Evolutionary conservation across 1,140 invertebrate genomes (phyloP).

Genomic region (Portunus trituberculatus): DNA sequence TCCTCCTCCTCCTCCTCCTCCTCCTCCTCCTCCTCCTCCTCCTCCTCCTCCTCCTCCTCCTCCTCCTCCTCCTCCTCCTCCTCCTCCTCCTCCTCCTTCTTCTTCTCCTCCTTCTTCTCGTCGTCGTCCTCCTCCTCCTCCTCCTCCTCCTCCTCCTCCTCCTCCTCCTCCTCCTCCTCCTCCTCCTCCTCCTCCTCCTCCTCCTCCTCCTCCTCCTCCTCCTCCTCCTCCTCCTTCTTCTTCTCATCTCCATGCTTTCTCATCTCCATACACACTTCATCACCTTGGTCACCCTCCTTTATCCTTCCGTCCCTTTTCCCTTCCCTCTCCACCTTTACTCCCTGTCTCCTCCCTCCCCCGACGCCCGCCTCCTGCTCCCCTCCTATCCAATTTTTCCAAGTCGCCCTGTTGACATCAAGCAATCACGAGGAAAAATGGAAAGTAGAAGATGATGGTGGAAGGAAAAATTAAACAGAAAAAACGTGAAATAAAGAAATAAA

Average conservation of each 20-base stretch:
- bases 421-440: background rate
- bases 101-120: background rate
- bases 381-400: background rate
- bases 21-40: too few relatives aligned
- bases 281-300: background rate
- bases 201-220: background rate
- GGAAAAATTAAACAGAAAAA: background rate
- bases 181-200: background rate
- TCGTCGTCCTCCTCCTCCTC: too few relatives aligned
- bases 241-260: background rate
- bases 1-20: too few relatives aligned
- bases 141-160: too few relatives aligned
- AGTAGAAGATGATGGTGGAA: background rate
- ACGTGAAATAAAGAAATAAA: background rate
- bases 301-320: background rate
- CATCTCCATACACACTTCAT: slow-evolving; percentile 21
- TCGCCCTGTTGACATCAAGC: background rate
- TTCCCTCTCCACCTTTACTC: background rate
- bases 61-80: too few relatives aligned
- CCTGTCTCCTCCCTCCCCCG: background rate
- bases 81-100: too few relatives aligned
- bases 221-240: background rate
- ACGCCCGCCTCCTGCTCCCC: background rate
- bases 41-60: too few relatives aligned
- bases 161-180: too few relatives aligned